Evolutionary conservation across 2,113 vertebrate genomes (phyloP).

Genomic region (Sterna hirundo): DNA sequence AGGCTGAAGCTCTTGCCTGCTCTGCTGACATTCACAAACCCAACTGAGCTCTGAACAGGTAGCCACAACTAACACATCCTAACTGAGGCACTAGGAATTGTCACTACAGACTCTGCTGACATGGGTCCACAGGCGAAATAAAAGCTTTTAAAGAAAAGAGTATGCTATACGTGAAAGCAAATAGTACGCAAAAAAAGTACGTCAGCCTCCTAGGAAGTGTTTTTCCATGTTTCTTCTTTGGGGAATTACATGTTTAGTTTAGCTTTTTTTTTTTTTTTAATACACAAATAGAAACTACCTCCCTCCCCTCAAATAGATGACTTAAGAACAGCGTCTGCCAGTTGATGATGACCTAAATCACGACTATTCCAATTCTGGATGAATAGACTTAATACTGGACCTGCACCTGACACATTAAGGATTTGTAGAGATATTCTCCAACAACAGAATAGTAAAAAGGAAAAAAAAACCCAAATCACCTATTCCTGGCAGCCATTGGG

Average conservation of each 20-base stretch:
- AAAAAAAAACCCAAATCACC: background rate
- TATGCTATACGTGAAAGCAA: background rate
- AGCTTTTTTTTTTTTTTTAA: background rate
- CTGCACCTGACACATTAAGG: background rate
- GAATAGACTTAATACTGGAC: background rate
- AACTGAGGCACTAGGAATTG: background rate
- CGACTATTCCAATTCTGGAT: background rate
- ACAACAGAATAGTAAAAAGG: background rate
- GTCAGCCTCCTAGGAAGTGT: background rate
- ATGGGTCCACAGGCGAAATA: accelerated
- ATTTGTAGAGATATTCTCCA: background rate
- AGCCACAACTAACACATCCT: background rate
- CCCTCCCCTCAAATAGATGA: background rate
- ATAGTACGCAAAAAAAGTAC: background rate
- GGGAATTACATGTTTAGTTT: background rate
- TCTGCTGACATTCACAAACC: background rate
- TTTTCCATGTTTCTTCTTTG: background rate
- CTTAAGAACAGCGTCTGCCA: background rate
- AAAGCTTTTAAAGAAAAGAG: background rate
- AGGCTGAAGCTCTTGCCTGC: background rate
- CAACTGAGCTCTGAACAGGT: background rate
- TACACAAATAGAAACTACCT: background rate
- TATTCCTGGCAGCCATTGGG: background rate
- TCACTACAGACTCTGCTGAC: background rate
- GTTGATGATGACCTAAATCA: background rate